Evolutionary conservation across 2,113 vertebrate genomes (phyloP).

Genomic region (Brachirus orientalis): DNA sequence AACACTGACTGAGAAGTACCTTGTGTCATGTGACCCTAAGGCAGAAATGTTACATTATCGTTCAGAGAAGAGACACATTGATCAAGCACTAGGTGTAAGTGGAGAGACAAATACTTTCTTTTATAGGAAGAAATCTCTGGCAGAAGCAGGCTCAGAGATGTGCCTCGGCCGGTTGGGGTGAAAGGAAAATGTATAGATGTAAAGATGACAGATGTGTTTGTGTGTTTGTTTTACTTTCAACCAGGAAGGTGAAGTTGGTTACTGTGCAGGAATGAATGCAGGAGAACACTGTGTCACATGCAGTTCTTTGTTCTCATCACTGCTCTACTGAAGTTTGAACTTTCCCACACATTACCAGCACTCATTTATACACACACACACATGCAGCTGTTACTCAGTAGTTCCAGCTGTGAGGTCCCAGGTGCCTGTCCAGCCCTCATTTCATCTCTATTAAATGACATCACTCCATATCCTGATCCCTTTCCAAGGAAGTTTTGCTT

Average conservation of each 20-base stretch:
- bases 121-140: too few species aligned
- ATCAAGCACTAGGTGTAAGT: too few species aligned
- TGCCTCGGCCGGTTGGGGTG: too few species aligned
- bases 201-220: not conserved
- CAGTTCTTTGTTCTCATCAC: conserved; percentile 29
- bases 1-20: too few species aligned
- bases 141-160: too few species aligned
- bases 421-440: conserved; percentile 62
- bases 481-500: conserved; percentile 68
- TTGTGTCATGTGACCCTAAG: too few species aligned
- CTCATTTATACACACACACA: conserved; percentile 9
- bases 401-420: conserved; percentile 70
- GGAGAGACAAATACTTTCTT: too few species aligned
- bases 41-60: too few species aligned
- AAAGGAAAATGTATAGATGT: not conserved
- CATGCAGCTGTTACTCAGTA: conserved; percentile 63
- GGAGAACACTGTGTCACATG: conserved; percentile 20
- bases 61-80: too few species aligned
- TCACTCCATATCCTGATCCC: conserved; percentile 68
- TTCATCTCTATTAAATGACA: conserved; percentile 75
- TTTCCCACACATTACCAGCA: conserved; percentile 37
- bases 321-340: conserved; percentile 22
- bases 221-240: not conserved
- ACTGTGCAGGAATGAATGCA: conserved; percentile 14
- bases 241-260: not conserved